Conservation (phyloP, 2,888 invertebrate genomes). For the Dolomedes plantarius region DNA sequence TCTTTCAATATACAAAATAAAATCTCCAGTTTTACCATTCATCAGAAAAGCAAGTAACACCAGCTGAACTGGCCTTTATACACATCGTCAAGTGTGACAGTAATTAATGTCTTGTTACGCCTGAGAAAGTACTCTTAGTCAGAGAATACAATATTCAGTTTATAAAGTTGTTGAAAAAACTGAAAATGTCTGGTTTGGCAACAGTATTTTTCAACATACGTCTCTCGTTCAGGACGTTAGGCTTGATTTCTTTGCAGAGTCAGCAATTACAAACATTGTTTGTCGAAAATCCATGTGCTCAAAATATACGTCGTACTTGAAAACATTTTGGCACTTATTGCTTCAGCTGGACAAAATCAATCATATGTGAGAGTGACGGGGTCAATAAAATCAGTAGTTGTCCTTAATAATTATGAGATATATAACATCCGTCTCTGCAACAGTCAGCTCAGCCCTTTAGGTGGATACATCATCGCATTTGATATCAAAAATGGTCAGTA, state of each 20-base stretch:
- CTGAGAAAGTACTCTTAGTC: too few species aligned
- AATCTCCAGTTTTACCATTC: neutral
- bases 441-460: neutral
- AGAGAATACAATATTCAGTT: too few species aligned
- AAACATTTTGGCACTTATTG: slow-evolving; percentile 4
- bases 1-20: neutral
- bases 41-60: neutral
- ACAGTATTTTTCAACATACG: too few species aligned
- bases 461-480: neutral
- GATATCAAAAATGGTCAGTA: neutral
- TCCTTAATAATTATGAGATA: neutral
- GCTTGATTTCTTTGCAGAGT: too few species aligned
- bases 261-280: too few species aligned
- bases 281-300: too few species aligned
- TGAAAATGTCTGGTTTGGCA: too few species aligned
- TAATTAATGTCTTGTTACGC: too few species aligned
- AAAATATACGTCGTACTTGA: neutral
- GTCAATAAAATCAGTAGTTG: neutral
- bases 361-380: neutral
- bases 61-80: neutral
- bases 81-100: too few species aligned
- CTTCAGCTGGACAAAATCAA: neutral
- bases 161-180: too few species aligned
- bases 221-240: too few species aligned
- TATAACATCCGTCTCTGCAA: neutral